A percentile compares a stretch with the other conserved stretches of the same genome.
phyloP scores from a whole-genome alignment of 2,888 invertebrate genomes.

The Periphyllus acericola region DNA sequence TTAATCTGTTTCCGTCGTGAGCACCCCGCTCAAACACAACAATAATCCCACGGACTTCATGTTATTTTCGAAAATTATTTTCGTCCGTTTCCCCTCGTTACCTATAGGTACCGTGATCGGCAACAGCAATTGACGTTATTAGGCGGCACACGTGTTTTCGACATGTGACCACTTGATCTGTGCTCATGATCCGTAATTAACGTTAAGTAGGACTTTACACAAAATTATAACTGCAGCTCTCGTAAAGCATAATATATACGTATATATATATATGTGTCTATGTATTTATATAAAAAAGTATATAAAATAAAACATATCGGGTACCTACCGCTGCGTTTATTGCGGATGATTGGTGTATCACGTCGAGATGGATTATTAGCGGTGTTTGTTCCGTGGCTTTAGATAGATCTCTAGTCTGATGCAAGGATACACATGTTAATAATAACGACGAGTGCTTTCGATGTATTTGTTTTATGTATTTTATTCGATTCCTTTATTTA shows the following conservation, averaged over 20 bases:
- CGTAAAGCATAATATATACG: no score
- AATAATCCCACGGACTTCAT: not conserved
- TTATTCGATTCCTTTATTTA: not conserved
- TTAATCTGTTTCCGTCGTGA: no score
- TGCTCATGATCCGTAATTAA: not conserved
- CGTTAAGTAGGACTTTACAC: not conserved
- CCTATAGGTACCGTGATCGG: not conserved
- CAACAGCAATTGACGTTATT: not conserved
- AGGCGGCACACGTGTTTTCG: not conserved
- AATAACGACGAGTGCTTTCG: not conserved
- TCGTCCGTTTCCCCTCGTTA: not conserved
- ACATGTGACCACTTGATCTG: not conserved
- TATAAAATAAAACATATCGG: not conserved
- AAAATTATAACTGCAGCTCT: not conserved
- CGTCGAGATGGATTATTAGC: not conserved
- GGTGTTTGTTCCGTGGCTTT: not conserved
- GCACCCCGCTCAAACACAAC: not conserved
- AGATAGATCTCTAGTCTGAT: not conserved
- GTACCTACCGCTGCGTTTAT: not conserved
- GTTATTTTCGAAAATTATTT: not conserved
- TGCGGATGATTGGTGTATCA: not conserved
- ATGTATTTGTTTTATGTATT: not conserved
- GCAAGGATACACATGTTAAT: no score
- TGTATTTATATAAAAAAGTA: not conserved
- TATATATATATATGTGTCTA: no score